Conservation (phyloP, 2,888 invertebrate genomes). For the Diplazon laetatorius region DNA sequence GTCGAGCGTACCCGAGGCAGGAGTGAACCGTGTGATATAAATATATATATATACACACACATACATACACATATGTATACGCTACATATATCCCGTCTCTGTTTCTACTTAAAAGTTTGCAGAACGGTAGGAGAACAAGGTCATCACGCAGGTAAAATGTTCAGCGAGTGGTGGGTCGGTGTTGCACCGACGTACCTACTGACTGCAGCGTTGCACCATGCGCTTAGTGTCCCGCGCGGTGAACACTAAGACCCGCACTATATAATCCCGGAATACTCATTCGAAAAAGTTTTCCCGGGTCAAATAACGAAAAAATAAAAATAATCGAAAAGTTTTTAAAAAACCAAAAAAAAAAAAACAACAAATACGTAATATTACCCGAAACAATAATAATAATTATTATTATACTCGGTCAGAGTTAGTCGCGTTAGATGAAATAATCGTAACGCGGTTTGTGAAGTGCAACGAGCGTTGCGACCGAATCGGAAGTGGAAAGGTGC, state of each 20-base stretch:
- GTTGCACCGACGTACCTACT: slow-evolving; percentile 56
- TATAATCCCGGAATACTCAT: neutral
- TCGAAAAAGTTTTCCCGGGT: neutral
- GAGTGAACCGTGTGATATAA: slow-evolving; percentile 59
- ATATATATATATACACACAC: slow-evolving; percentile 19
- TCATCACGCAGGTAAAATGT: slow-evolving; percentile 76
- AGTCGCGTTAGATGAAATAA: slow-evolving; percentile 11
- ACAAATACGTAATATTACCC: neutral
- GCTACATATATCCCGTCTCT: slow-evolving; percentile 55
- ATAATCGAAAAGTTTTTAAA: no score
- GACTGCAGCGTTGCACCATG: slow-evolving; percentile 38
- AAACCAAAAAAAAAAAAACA: no score
- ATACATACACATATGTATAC: slow-evolving; percentile 19
- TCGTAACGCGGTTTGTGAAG: neutral
- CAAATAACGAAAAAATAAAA: no score
- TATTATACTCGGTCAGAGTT: neutral
- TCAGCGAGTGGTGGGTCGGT: slow-evolving; percentile 64
- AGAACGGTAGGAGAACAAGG: slow-evolving; percentile 76
- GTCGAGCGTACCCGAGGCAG: slow-evolving; percentile 55
- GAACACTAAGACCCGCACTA: neutral
- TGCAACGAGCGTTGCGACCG: slow-evolving; percentile 23
- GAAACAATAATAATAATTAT: no score
- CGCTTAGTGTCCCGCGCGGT: slow-evolving; percentile 6
- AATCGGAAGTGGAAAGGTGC: slow-evolving; percentile 61
- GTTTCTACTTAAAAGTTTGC: slow-evolving; percentile 74